Base-by-base conservation (phyloP, 2,888 invertebrate species). In the Flexamia atlantica region DNA sequence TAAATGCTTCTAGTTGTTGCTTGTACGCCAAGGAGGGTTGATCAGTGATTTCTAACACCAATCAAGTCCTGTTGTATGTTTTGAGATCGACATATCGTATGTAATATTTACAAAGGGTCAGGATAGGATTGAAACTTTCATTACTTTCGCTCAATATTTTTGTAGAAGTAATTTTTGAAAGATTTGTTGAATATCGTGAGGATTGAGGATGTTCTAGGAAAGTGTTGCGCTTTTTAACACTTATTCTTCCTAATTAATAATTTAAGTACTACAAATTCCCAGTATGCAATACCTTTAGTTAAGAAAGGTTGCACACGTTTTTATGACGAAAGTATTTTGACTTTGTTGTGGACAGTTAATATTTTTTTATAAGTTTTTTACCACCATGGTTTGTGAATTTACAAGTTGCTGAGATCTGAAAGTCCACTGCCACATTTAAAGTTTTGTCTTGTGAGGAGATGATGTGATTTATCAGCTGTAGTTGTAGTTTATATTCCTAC, bases 51-150 rank as follows among this genome's bases (percentile, higher is more conserved):
- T 40, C 20, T 2, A 57, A 64, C 64, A 64, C 64, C 64, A 40
- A 32, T 40, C 32, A 30, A 70, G 72, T n/a, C 46, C 46, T 17
- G 28, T 50, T n/a, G n/a, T n/a, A n/a, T n/a, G n/a, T n/a, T 40
- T 72, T 12, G 36, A 28, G 46, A 76, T 46, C 36, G 76, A 46
- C 76, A 36, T 76, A 76, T 76, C 57, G 79, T 79, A 79, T 79
- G 79, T 79, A 79, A 79, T 79, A 79, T 79, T 79, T 79, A 79
- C 79, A 79, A 14, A 57, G 57, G 25, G 17, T 42, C 46, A 30
- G n/a, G 20, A 72, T 40, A 32, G 20, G 20, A n/a, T 9, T 7
- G 68, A 57, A 3, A 68, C 14, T 1, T 28, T 70, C n/a, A 70
- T 70, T 70, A n/a, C 3, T 70, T 70, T 70, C 70, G 70, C 70